These are phyloP conservation scores for Fopius arisanus DNA, from an alignment of 1,140 invertebrate species.

Conservation along the genomic window DNA sequence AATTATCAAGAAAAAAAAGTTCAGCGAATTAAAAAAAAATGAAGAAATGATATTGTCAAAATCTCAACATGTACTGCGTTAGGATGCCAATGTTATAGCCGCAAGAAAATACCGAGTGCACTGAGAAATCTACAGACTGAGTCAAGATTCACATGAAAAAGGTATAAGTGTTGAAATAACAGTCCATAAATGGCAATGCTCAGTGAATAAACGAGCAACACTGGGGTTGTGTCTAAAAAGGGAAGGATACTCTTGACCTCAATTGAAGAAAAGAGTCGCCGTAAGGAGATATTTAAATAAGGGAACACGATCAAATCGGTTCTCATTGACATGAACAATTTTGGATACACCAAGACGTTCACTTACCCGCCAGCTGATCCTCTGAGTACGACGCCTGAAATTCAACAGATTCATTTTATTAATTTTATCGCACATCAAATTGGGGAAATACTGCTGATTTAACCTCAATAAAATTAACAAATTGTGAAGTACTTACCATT, in stretches of 20 bases:
- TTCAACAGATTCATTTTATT: conserved; percentile 35
- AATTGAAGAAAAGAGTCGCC: conserved; percentile 48
- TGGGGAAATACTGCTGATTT: background rate
- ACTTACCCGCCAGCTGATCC: conserved; percentile 90
- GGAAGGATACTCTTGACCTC: conserved; percentile 61
- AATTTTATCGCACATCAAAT: background rate
- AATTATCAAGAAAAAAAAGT: conserved; percentile 19
- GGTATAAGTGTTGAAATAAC: conserved; percentile 43
- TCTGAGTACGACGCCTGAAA: conserved; percentile 87
- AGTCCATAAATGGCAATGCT: conserved; percentile 58
- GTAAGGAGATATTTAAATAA: background rate
- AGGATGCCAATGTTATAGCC: background rate
- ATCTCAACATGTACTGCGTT: background rate
- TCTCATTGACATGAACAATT: conserved; percentile 35
- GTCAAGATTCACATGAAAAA: background rate
- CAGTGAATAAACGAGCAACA: conserved; percentile 30
- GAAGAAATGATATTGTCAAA: background rate
- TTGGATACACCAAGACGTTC: conserved; percentile 47
- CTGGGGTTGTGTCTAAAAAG: conserved; percentile 54
- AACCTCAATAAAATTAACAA: background rate
- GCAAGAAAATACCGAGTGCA: conserved; percentile 19
- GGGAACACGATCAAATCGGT: background rate
- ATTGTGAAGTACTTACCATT: background rate
- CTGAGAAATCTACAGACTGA: background rate
- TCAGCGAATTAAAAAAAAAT: conserved; percentile 2